Evolutionary conservation across 1,140 invertebrate genomes (phyloP), one percentile per base, ranked within the genome.

Genomic region (Cydia splendana): DNA sequence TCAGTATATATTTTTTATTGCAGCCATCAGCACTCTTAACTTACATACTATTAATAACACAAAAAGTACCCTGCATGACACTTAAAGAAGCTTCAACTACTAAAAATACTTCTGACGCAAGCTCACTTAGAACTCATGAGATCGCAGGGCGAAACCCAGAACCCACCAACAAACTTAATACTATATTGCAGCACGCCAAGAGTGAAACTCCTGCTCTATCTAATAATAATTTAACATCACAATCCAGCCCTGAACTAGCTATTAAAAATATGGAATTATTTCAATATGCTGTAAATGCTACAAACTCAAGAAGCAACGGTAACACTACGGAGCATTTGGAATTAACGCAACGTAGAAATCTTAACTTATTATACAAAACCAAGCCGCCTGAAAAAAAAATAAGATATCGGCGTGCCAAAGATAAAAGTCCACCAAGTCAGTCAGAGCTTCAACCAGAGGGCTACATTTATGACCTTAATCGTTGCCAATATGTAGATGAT

Each of bases 401-500:
- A 62, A 20, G 57, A 24, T 24, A 24, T 10, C 15, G 9, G 24
- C 57, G 57, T 62, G 57, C 20, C 4, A 62, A 3, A 20, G n/a
- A 62, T 62, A 62, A 20, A 24, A 24, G 24, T 10, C 18, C 57
- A 10, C 18, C 57, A 62, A 62, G 57, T 24, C 57, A 62, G 57
- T 62, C 57, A 10, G 18, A 62, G 57, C 57, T 62, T 20, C 57
- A 62, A 24, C 57, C 57, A 2, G 57, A 62, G 57, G 57, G 57
- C 20, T 62, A 62, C 57, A 9, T 62, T 20, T 62, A 62, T 24
- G 57, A 62, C n/a, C 15, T 62, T 62, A 62, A 62, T 62, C 20
- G 12, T n/a, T 62, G 57, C 7, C 57, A 62, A 62, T 62, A 62
- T 24, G n/a, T 62, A 62, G 57, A 62, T 12, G 57, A 62, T 62